Percentiles rank a stretch among this genome's conserved stretches.
Conservation (phyloP, 2,888 invertebrate genomes). For the Dynastes maya region DNA sequence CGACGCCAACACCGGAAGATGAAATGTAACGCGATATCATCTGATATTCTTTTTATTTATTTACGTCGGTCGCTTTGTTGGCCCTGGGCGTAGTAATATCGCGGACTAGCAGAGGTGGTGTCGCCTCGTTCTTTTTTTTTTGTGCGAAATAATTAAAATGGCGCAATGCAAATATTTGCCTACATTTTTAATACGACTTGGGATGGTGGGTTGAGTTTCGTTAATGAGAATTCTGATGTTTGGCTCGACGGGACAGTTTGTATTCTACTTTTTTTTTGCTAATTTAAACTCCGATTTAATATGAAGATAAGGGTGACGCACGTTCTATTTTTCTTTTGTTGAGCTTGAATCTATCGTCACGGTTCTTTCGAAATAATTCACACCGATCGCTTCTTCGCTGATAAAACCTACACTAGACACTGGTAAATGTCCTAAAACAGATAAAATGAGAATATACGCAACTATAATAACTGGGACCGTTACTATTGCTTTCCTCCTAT, state of each 20-base stretch:
- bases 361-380: too few species aligned
- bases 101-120: constrained; percentile 6
- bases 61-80: constrained; percentile 54
- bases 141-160: constrained; percentile 52
- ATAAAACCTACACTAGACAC: too few species aligned
- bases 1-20: constrained; percentile 52
- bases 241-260: neutral
- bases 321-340: neutral
- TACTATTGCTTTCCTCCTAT: too few species aligned
- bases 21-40: constrained; percentile 58
- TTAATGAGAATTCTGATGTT: constrained; percentile 4
- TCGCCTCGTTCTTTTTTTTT: constrained; percentile 41
- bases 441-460: too few species aligned
- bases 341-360: too few species aligned
- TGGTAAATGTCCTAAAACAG: too few species aligned
- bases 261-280: constrained; percentile 8
- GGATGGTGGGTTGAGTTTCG: neutral
- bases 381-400: too few species aligned
- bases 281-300: neutral
- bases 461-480: too few species aligned
- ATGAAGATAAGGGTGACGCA: neutral
- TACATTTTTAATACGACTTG: constrained; percentile 34
- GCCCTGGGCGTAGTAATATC: constrained; percentile 49
- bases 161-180: constrained; percentile 49
- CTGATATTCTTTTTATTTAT: constrained; percentile 58